phyloP scores from a whole-genome alignment of 2,113 vertebrate genomes.

The Steatornis caripensis region DNA sequence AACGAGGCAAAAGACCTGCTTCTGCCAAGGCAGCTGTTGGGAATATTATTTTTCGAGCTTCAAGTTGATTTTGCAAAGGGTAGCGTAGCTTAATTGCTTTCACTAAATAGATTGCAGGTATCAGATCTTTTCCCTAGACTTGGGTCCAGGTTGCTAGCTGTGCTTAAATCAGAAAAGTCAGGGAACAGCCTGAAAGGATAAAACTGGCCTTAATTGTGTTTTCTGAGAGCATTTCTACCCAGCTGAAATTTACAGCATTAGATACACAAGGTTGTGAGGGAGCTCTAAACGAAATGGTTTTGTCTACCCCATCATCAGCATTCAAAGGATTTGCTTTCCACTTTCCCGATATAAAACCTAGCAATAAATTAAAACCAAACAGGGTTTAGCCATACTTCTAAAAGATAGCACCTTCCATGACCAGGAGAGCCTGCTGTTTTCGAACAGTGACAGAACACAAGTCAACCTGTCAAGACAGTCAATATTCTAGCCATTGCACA shows the following conservation, averaged over 20 bases:
- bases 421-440: background rate
- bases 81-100: background rate
- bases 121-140: background rate
- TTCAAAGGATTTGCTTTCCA: background rate
- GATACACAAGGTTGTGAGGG: background rate
- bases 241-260: background rate
- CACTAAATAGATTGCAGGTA: background rate
- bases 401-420: background rate
- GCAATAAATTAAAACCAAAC: background rate
- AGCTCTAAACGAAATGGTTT: background rate
- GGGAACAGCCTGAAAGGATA: background rate
- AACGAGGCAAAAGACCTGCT: background rate
- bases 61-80: background rate
- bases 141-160: background rate
- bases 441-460: background rate
- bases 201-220: background rate
- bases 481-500: background rate
- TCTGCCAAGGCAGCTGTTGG: background rate
- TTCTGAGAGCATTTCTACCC: background rate
- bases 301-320: background rate
- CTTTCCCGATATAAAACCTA: background rate
- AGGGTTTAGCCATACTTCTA: background rate
- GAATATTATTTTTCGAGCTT: background rate
- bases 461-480: background rate
- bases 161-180: background rate